Percentiles rank a stretch among this genome's conserved stretches.
Conservation (phyloP, 2,113 vertebrate genomes). For the Phrynosoma blainvillii region DNA sequence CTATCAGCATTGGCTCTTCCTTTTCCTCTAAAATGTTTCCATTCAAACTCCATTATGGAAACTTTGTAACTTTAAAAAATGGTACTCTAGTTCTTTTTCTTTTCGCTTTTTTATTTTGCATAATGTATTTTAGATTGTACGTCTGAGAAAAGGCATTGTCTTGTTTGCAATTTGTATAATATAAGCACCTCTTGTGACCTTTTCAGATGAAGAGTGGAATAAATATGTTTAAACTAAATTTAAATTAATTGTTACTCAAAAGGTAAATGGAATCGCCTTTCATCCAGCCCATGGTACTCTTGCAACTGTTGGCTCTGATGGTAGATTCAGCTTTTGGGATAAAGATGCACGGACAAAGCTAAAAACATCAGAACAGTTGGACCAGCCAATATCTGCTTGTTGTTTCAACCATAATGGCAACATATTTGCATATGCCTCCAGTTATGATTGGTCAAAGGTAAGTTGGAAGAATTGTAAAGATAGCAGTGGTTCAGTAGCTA, state of each 20-base stretch:
- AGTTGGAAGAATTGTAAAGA: neutral
- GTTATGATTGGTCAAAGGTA: constrained; percentile 99
- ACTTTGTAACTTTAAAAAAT: neutral
- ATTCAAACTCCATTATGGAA: neutral
- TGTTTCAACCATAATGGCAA: constrained; percentile 97
- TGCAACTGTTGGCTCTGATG: constrained; percentile 96
- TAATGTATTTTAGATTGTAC: neutral
- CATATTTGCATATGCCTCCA: constrained; percentile 97
- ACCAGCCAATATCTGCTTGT: constrained; percentile 96
- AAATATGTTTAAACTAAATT: neutral
- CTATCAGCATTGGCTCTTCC: neutral
- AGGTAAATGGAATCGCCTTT: constrained; percentile 98
- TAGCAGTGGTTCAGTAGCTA: neutral
- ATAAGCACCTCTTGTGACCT: neutral
- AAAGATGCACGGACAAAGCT: constrained; percentile 98
- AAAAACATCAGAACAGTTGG: constrained; percentile 96
- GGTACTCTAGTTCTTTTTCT: neutral
- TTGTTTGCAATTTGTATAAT: neutral
- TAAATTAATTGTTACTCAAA: constrained; percentile 11
- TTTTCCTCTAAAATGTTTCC: neutral
- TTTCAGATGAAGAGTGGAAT: neutral
- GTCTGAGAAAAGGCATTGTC: neutral
- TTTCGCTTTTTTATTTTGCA: neutral
- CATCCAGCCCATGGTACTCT: constrained; percentile 96
- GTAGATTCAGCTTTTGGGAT: constrained; percentile 99